These are phyloP conservation scores for Leptinotarsa juncta DNA, from an alignment of 2,888 invertebrate species.

Conservation along the genomic window DNA sequence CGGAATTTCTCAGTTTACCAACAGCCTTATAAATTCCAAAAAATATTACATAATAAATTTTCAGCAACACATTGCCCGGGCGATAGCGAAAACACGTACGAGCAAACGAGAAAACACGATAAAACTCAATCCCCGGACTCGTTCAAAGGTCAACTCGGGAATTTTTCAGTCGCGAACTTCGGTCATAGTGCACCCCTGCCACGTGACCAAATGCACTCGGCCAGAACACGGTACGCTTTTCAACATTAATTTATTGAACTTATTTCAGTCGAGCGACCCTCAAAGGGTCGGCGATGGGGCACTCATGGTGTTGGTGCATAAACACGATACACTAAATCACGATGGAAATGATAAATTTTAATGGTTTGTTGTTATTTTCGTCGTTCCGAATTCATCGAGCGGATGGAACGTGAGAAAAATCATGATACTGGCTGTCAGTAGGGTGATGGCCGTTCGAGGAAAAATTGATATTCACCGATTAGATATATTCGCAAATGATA, in stretches of 20 bases:
- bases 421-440: constrained; percentile 3
- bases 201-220: constrained; percentile 39
- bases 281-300: constrained; percentile 33
- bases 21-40: constrained; percentile 8
- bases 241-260: constrained; percentile 51
- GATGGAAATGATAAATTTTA: constrained; percentile 51
- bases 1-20: not conserved
- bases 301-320: constrained; percentile 35
- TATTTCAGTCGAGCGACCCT: constrained; percentile 45
- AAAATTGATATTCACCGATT: not conserved
- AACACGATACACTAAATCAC: constrained; percentile 44
- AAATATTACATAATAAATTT: constrained; percentile 18
- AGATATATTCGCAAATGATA: too few species aligned
- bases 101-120: constrained; percentile 19
- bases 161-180: constrained; percentile 18
- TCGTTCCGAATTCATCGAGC: constrained; percentile 25
- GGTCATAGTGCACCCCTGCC: constrained; percentile 26
- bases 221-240: constrained; percentile 39
- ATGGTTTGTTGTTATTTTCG: constrained; percentile 51
- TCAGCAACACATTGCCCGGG: constrained; percentile 16
- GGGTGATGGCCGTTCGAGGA: not conserved
- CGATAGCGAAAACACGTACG: constrained; percentile 16
- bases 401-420: constrained; percentile 41
- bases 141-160: constrained; percentile 26
- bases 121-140: constrained; percentile 14